These are phyloP conservation scores for Drosophila diplacantha DNA, from an alignment of 2,888 invertebrate species.

Conservation along the genomic window DNA sequence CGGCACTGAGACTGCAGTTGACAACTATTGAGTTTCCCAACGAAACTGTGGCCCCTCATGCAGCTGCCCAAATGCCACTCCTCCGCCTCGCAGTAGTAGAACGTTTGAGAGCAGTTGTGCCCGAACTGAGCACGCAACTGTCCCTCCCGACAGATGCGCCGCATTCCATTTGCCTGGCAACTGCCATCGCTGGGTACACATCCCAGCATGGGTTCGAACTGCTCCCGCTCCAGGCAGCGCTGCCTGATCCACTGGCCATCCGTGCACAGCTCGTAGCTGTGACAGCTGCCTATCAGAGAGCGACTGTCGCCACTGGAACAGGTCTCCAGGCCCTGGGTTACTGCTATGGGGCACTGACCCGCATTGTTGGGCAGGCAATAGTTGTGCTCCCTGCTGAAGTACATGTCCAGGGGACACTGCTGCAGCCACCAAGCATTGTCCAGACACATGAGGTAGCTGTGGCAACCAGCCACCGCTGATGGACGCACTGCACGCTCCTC, in stretches of 20 bases:
- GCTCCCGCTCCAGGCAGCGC: conserved; percentile 36
- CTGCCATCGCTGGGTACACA: conserved; percentile 51
- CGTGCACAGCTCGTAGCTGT: conserved; percentile 49
- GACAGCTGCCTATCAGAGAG: conserved; percentile 47
- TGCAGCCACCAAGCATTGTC: conserved; percentile 73
- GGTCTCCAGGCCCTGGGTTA: neutral
- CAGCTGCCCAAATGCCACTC: conserved; percentile 68
- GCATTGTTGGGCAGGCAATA: conserved; percentile 67
- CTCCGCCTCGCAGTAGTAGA: conserved; percentile 64
- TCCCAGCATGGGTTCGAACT: conserved; percentile 52
- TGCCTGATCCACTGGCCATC: conserved; percentile 30
- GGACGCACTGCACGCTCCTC: conserved; percentile 59
- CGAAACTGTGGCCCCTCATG: conserved; percentile 62
- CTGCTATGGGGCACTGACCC: conserved; percentile 43
- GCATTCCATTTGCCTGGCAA: conserved; percentile 67
- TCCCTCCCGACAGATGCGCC: conserved; percentile 54
- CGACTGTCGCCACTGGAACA: conserved; percentile 34
- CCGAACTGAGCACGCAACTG: conserved; percentile 45
- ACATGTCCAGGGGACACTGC: conserved; percentile 71
- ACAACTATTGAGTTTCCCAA: conserved; percentile 36
- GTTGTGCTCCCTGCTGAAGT: conserved; percentile 65
- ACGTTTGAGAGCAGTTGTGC: conserved; percentile 63
- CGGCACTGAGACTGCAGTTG: conserved; percentile 11
- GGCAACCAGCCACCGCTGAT: conserved; percentile 52
- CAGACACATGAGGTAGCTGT: conserved; percentile 68